Evolutionary conservation across 2,797 vertebrate genomes (phyloP), one percentile per base, ranked within the genome.

Genomic region (Acomys russatus): DNA sequence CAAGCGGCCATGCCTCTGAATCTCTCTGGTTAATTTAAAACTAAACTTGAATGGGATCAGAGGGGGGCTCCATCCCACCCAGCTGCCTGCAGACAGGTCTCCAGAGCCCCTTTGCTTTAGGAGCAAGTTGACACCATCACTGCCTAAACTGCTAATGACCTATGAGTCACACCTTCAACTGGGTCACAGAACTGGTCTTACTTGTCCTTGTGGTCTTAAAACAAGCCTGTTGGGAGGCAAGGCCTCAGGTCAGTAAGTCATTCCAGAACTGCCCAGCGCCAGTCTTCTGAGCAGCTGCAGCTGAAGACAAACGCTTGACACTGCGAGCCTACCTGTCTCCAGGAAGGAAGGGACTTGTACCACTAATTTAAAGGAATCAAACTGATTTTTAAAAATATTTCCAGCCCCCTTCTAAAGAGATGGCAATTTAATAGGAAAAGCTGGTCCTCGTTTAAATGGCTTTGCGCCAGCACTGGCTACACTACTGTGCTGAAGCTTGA

Each of bases 321-420:
- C 78, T 9, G 3, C 1, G 23, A 70, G 74, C 1, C 5, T 12
- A 35, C 20, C 4, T 0, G 23, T 66, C n/a, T 38, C 33, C 56
- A 33, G 56, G 8, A 78, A 56, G 79, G 9, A 83, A 61, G 76
- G 38, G 11, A 25, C 61, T 9, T 33, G 33, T 12, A 6, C 23
- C 0, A 49, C 22, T 12, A 59, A 18, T 22, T 84, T 28, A 74
- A 23, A 70, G 23, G 71, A 14, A 17, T 10, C 25, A 61, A 68
- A 70, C 11, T 76, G 49, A 38, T 35, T 90, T 80, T 51, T 49
- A 71, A 80, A 44, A 77, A 71, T 14, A 83, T 33, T 61, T 17
- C 38, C 51, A 68, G 51, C 22, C 56, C 66, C n/a, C 49, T 11
- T 18, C 80, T 68, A 61, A 35, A 91, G 25, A 64, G 28, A 66